Evolutionary conservation across 2,888 invertebrate genomes (phyloP), one percentile per base, ranked within the genome.

Genomic region (Dicyrtoma fusca): DNA sequence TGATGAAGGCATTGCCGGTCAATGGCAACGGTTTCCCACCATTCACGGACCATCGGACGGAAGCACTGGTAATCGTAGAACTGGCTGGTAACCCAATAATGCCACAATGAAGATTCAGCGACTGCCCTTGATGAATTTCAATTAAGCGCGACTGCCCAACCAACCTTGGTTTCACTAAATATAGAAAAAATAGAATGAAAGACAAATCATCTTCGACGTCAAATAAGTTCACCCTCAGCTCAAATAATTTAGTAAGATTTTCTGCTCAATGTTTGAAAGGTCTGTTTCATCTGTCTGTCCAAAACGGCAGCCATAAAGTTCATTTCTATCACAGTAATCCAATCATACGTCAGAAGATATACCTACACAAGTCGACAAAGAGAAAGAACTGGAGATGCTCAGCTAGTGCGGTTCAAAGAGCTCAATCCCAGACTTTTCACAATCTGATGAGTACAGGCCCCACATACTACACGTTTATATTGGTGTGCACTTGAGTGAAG

Each of bases 101-200:
- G 59, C 76, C 72, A 68, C 80, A 80, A 13, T 76, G 79, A 51
- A 80, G 76, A 72, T 71, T 78, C 63, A 77, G 65, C 44, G 78
- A 72, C 64, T 68, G 74, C 45, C 80, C 80, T 71, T 72, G 66
- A 51, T 74, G 71, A 25, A 73, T 66, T 69, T 73, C 74, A 44
- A 80, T 66, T 23, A 72, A 51, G 65, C 76, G 70, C n/a, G 57
- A 57, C 66, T 80, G 80, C 23, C 80, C 80, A 51, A 80, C 76
- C 61, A 80, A 70, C 73, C 80, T 75, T n/a, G 77, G 69, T 55
- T 79, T 76, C 68, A 78, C 80, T 79, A 65, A 55, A 69, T 47
- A 71, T 53, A 61, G 21, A 55, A 55, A 19, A 21, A 19, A 19
- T 8, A 55, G 4, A 17, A n/a, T 55, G 53, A 21, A 55, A 19